A percentile compares a stretch with the other conserved stretches of the same genome.
Conservation (phyloP, 1,140 invertebrate species). For the Ganaspis sp. region DNA sequence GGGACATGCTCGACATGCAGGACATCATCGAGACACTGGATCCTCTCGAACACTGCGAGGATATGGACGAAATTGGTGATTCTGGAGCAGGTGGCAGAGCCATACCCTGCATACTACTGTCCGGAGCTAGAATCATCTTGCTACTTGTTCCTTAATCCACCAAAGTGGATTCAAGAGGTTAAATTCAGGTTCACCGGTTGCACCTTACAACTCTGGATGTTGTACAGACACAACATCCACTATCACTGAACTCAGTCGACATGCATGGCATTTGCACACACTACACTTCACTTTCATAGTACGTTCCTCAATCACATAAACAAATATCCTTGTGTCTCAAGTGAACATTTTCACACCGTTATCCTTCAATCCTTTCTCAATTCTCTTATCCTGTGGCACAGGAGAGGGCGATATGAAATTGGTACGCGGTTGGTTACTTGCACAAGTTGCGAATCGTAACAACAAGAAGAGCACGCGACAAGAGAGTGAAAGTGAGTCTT, state of each 20-base stretch:
- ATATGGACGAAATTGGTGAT: slow-evolving; percentile 58
- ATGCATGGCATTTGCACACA: slow-evolving; percentile 1
- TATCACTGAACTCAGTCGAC: slow-evolving; percentile 34
- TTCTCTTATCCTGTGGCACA: too few relatives aligned
- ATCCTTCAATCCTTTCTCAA: neutral
- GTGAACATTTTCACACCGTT: too few relatives aligned
- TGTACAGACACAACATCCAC: slow-evolving; percentile 25
- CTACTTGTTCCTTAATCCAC: slow-evolving; percentile 24
- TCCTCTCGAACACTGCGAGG: slow-evolving; percentile 54
- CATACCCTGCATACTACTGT: slow-evolving; percentile 67
- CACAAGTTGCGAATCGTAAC: slow-evolving; percentile 46
- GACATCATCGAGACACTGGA: slow-evolving; percentile 54
- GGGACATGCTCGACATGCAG: slow-evolving; percentile 59
- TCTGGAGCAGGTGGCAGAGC: slow-evolving; percentile 49
- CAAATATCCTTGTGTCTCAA: neutral
- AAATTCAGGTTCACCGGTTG: too few relatives aligned
- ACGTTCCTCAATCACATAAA: neutral
- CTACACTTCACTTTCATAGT: neutral
- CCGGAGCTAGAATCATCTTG: slow-evolving; percentile 70
- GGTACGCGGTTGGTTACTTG: neutral
- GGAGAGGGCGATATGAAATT: too few relatives aligned
- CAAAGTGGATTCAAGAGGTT: too few relatives aligned
- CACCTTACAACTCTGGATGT: too few relatives aligned
- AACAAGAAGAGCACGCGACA: neutral
- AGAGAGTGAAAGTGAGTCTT: slow-evolving; percentile 76